phyloP scores from a whole-genome alignment of 1,140 invertebrate species.

The Capitella teleta region DNA sequence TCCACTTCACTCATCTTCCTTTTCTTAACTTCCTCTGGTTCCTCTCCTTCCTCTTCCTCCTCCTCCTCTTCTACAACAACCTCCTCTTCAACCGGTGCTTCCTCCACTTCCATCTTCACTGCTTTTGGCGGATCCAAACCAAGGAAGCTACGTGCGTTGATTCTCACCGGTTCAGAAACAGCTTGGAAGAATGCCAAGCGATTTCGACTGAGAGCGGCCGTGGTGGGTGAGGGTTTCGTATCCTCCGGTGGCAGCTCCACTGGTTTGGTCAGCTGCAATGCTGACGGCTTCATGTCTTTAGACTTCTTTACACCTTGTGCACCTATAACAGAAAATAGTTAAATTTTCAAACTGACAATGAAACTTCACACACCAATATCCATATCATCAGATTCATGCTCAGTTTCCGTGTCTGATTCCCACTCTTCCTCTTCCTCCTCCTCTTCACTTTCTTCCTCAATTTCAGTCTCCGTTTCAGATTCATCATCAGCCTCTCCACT shows the following conservation, averaged over 20 bases:
- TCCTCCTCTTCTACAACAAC: constrained; percentile 39
- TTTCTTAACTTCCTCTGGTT: constrained; percentile 7
- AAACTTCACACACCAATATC: too few species aligned
- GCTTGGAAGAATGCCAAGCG: constrained; percentile 12
- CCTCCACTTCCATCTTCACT: not conserved
- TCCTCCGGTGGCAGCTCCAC: too few species aligned
- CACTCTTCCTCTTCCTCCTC: constrained; percentile 6
- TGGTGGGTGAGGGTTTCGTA: constrained; percentile 10
- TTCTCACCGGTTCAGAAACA: constrained; percentile 11
- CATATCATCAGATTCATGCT: constrained; percentile 13
- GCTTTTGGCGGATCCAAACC: not conserved
- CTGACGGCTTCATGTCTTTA: too few species aligned
- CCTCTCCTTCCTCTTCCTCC: constrained; percentile 15
- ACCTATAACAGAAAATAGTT: too few species aligned
- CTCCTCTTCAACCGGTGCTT: constrained; percentile 18
- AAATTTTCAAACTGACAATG: too few species aligned
- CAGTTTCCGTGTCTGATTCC: constrained; percentile 17
- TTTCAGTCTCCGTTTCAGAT: constrained; percentile 6
- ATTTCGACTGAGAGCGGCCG: constrained; percentile 4
- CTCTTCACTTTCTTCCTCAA: constrained; percentile 2
- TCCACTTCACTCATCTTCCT: constrained; percentile 2
- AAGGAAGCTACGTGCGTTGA: constrained; percentile 11
- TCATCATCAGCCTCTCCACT: constrained; percentile 4
- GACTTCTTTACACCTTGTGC: too few species aligned
- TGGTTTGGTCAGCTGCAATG: too few species aligned